Base-by-base conservation (phyloP, 92 coral and sea anemone species). In the Anthopleura xanthogrammica region DNA sequence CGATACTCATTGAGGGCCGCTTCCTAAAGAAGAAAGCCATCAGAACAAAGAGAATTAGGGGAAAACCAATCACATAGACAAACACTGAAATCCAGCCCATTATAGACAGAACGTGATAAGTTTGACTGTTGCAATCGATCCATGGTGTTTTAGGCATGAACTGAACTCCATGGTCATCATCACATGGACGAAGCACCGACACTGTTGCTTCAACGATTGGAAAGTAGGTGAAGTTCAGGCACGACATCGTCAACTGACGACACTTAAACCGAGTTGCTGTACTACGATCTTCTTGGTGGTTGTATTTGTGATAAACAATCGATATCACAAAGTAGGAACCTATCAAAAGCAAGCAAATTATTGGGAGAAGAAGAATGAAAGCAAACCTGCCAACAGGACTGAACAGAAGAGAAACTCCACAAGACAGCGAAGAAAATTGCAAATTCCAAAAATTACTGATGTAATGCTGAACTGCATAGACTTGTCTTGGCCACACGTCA, bases 391-490 rank as follows among this genome's bases (percentile, higher is more conserved):
- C 89, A 2, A 88, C 89, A 8, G 97, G 97, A 48, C 83, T 84
- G 39, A 88, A 85, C 4, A 91, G 85, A 11, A 68, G 46, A n/a
- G 94, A 86, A 17, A 90, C 50, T 24, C 87, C 87, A 54, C 97
- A 93, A 19, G 97, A 86, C 36, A 90, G 86, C 22, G 88, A 82
- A 7, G 97, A 85, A 70, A 93, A 83, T 42, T 88, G 83, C 72
- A 93, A 70, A 54, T 91, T 93, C 87, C 90, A 83, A 43, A 88
- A 88, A 77, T 88, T 93, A 78, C 92, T 93, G 76, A 93, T 68
- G 78, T 91, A 89, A 57, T 85, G 86, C 71, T 93, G 94, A 65
- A 89, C 88, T n/a, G 79, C 60, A 52, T 83, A 62, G 11, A 93
- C 85, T 17, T 72, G 22, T 58, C 39, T 39, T 19, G 97, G 97